phyloP scores from a whole-genome alignment of 1,140 invertebrate genomes.

The Oppia nitens region DNA sequence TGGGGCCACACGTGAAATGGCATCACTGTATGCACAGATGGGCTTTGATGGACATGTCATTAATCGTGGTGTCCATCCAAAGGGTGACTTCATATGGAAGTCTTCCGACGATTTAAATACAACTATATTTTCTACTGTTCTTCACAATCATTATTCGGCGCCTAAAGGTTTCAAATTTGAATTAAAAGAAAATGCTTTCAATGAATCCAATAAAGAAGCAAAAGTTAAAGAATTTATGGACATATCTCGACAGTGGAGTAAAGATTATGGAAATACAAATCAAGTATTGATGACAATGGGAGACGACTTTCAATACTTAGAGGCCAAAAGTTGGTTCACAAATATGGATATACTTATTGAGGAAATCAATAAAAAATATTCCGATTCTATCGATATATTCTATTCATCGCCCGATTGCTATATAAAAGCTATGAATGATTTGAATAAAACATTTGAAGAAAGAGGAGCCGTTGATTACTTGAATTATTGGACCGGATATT shows the following conservation, averaged over 20 bases:
- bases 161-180: conserved; percentile 4
- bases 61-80: not conserved
- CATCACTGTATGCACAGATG: conserved; percentile 41
- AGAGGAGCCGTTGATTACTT: conserved; percentile 32
- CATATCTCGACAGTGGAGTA: not conserved
- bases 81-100: not conserved
- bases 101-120: not conserved
- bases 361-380: conserved; percentile 31
- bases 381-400: conserved; percentile 43
- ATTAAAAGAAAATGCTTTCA: not conserved
- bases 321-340: conserved; percentile 57
- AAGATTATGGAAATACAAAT: conserved; percentile 4
- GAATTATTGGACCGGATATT: conserved; percentile 74
- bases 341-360: conserved; percentile 70
- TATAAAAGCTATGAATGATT: conserved; percentile 39
- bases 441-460: conserved; percentile 40
- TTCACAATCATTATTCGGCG: not conserved
- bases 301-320: conserved; percentile 13
- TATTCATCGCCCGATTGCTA: conserved; percentile 63
- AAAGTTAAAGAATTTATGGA: not conserved
- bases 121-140: conserved; percentile 4
- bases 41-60: conserved; percentile 13
- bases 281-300: conserved; percentile 16
- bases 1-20: conserved; percentile 44
- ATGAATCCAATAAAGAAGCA: not conserved